A percentile compares a stretch with the other conserved stretches of the same genome.
Conservation (phyloP, 2,113 vertebrate genomes). For the Aphyosemion australe region DNA sequence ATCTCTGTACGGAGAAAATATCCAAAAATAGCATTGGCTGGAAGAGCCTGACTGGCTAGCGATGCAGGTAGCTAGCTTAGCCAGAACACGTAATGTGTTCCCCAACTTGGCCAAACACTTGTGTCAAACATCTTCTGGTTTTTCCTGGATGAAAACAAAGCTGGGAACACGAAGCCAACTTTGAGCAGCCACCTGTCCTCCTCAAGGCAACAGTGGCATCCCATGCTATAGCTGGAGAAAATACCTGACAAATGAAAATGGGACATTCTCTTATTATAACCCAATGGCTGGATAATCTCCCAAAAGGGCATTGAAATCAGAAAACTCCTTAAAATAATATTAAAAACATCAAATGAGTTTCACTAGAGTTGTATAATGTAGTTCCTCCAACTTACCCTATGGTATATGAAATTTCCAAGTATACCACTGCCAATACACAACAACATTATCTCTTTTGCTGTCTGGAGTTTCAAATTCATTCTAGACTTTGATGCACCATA, state of each 20-base stretch:
- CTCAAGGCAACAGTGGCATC: constrained; percentile 20
- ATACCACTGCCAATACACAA: background rate
- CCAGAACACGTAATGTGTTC: background rate
- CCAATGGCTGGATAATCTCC: background rate
- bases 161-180: constrained; percentile 11
- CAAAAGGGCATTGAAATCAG: background rate
- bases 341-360: background rate
- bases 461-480: constrained; percentile 22
- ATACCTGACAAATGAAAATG: background rate
- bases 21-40: background rate
- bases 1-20: background rate
- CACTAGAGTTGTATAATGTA: background rate
- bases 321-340: too few species aligned
- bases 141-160: constrained; percentile 2
- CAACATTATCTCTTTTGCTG: constrained; percentile 19
- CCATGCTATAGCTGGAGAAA: background rate
- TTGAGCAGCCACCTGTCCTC: constrained; percentile 40
- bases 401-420: background rate
- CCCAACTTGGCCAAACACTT: constrained; percentile 39
- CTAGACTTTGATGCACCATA: constrained; percentile 22
- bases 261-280: background rate
- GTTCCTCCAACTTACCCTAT: background rate
- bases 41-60: background rate
- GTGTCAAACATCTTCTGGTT: constrained; percentile 4
- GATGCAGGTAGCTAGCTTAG: background rate